Base-by-base conservation (phyloP, 2,797 vertebrate species). In the Sciurus carolinensis region DNA sequence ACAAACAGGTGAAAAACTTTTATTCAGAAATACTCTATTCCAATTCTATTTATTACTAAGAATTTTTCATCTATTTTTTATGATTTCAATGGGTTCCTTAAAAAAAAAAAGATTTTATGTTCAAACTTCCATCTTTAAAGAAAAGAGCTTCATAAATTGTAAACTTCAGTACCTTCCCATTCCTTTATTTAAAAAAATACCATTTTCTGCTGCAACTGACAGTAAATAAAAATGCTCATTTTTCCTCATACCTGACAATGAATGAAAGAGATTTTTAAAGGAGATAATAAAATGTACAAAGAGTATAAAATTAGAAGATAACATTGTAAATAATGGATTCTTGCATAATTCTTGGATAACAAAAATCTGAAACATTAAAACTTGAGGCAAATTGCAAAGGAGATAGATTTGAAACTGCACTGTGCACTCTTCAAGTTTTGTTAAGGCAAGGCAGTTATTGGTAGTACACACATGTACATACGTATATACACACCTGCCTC, bases 391-490 rank as follows among this genome's bases (percentile, higher is more conserved):
- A 28, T 24, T 59, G 66, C 14, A n/a, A 90, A 93, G 1, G 39
- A 59, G 39, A 91, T 33, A 59, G 5, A 86, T 39, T 52, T 81
- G 14, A 92, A 92, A 17, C 5, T 80, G 52, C 69, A 17, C 5
- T 80, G 52, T 75, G 39, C 76, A 64, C 8, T 77, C 1, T 59
- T 79, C 22, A 82, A 36, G 80, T 90, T 91, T 94, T 91, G 17
- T 30, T 77, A 83, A 77, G 80, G 62, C 42, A 93, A 92, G 71
- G 36, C 71, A 77, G 64, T 96, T 91, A 81, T 81, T 75, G 77
- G 4, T 10, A 64, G 24, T 10, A 47, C 4, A 24, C 52, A 64
- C 6, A 42, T 69, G 7, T 69, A 64, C 69, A 47, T 36, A 47
- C 30, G 20, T 36, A 22, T 39, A 30, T 9, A 71, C 76, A 39